Base-by-base conservation (phyloP, 37 sponge, comb jelly and placozoan genomes). In the Halisarca cf. caerulea region DNA sequence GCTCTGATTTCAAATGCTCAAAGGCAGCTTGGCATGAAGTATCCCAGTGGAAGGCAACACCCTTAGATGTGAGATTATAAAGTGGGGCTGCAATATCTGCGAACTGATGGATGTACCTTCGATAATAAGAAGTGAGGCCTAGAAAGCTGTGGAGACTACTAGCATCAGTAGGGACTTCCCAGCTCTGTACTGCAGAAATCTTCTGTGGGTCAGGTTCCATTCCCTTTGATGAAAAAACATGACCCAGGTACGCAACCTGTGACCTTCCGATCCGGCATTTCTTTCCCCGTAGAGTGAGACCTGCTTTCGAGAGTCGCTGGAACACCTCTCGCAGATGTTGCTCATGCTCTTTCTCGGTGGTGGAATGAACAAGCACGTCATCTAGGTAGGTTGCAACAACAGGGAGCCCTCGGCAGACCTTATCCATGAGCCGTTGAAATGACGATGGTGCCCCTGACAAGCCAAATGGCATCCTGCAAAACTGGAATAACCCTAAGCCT, bases 41-140 rank as follows among this genome's bases (percentile, higher is more conserved):
- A 57, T 47, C 83, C 81, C 85, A 80, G 4, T 20, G 33, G 59
- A 89, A 89, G 3, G 44, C 54, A 36, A 45, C 80, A 32, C 35
- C 69, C 34, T 90, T 93, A 38, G 80, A 55, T 51, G 85, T 80
- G n/a, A 91, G 85, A 5, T 18, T 58, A 44, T 79, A 28, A 23
- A 87, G 92, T 0, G 92, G 92, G 11, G 68, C 64, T 24, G 92
- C 75, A 69, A 86, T 86, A 37, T 91, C 87, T n/a, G 91, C 64
- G 78, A 91, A 91, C 40, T 45, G 43, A 9, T 38, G 55, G 15
- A 91, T 87, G 59, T 84, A 91, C 2, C 85, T 58, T 9, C 92
- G n/a, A 58, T 89, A 91, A 62, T 85, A 91, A 23, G 88, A 87
- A 36, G 85, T 82, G 11, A 91, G 81, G 44, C 81, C 92, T 42